Evolutionary conservation across 23 tunicate genomes (phyloP), one percentile per base, ranked within the genome.

Genomic region (Clavelina lepadiformis): DNA sequence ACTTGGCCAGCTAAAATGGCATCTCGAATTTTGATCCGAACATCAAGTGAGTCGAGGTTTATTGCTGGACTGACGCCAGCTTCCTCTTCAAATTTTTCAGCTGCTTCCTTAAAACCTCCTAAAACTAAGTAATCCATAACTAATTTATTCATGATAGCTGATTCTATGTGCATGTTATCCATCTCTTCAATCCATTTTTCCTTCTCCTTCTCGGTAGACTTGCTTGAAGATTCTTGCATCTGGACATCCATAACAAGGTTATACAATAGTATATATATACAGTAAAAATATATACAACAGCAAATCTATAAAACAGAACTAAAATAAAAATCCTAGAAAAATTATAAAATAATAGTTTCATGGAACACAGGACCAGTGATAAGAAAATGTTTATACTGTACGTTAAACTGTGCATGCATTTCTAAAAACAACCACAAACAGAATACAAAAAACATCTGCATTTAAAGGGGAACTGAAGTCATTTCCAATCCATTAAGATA

Each of bases 41-140:
- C 73, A 41, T 89, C 88, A 11, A 89, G 26, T 28, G 75, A 69
- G 31, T 74, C 72, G 3, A 81, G 62, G 25, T 68, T 57, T 13
- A 63, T 62, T 32, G 74, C 56, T 1, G 85, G 54, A 0, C 55
- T 35, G 20, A 81, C 70, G 0, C 89, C 89, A 21, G 89, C 79
- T 64, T 89, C 97, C 36, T 69, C 78, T 71, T 89, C 89, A 69
- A 89, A 89, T 41, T 89, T 89, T 69, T 81, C 97, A 37, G 97
- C 97, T 5, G 97, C 89, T 52, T 89, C 97, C 64, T 81, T 89
- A 56, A 85, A 89, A 1, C 97, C 97, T 76, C 81, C 97, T 5
- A 75, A 75, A 5, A 89, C 97, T 20, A 89, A 52, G 47, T 89
- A 89, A 56, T 89, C 89, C 97, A 89, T 89, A 15, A 89, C 81